Base-by-base conservation (phyloP, 2,797 vertebrate genomes). In the Cyclopterus lumpus region DNA sequence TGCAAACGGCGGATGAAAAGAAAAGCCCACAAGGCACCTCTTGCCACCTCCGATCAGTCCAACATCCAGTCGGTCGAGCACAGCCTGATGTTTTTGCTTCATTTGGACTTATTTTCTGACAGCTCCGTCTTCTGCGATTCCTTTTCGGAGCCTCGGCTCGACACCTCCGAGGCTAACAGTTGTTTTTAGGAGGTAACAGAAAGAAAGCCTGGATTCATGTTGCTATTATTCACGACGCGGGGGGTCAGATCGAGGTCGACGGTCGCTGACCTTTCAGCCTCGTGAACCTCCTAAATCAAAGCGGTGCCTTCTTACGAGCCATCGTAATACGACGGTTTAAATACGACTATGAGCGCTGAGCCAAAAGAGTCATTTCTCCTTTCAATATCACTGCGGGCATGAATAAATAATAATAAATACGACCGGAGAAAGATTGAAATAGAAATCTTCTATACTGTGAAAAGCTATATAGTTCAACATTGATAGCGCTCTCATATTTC, bases 71-170 rank as follows among this genome's bases (percentile, higher is more conserved):
- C 53, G 73, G 71, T 67, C 11, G 51, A 70, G 69, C 69, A 32
- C 64, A 59, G 60, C 58, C 67, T 73, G 81, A 78, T 70, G 67
- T 81, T 49, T 81, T 73, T 74, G n/a, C 48, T 77, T 54, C 65
- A 70, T 54, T 46, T 2, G 57, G 54, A 62, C 18, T 38, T 16
- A 4, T n/a, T 82, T 83, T 77, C 62, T 90, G 84, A 86, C 77
- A 80, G 75, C 66, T 70, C 57, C 40, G 73, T 84, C 74, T 75
- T 16, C 69, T 77, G 55, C 28, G 67, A 89, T 80, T 79, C 59
- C 84, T 84, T 74, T 81, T 87, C n/a, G 81, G 78, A 85, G 82
- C 70, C 77, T 60, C 67, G 26, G 55, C 86, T 73, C 61, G 54
- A 81, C 66, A 3, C 59, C 75, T 36, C 55, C 36, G 63, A 42